Evolutionary conservation across 2,888 invertebrate genomes (phyloP), one percentile per base, ranked within the genome.

Genomic region (Ectobius pallidus): DNA sequence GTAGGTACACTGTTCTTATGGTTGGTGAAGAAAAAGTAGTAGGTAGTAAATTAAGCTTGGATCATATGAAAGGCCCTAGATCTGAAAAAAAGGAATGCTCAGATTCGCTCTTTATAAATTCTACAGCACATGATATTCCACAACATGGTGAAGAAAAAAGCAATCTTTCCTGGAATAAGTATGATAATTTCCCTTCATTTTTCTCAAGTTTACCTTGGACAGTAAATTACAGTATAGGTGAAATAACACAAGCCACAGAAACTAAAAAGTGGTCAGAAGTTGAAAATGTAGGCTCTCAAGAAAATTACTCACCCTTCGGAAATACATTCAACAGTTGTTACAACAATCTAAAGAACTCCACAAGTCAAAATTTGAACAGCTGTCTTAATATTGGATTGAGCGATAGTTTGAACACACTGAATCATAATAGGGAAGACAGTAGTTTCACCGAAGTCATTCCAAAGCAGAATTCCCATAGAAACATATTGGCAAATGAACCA

Each of bases 391-490:
- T 18, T 46, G 46, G n/a, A 9, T 25, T 22, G 16, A 58, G 22
- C 22, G 63, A 63, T 11, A 88, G 87, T 76, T 85, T 88, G 79
- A 82, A 87, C 77, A 86, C 86, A 74, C 81, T 90, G 80, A 89
- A 89, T 80, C 89, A 89, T 81, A 87, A 86, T 81, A 87, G 86
- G 78, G 87, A 87, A 75, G 82, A 83, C 76, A 90, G 89, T 81
- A 86, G 87, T 76, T 91, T 90, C 82, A 87, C 82, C 65, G 89
- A 89, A 81, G 87, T 89, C 69, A 83, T 86, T 75, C 85, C 86
- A 7, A 82, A 80, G 71, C 80, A 72, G 39, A 63, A 52, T 30
- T 20, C 34, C 25, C 18, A 14, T 16, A 22, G 25, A 9, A 11
- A 18, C 14, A 18, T 27, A 16, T n/a, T 2, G 14, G n/a, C 16